Evolutionary conservation across 2,797 vertebrate species (phyloP), one percentile per base, ranked within the genome.

Genomic region (Echeneis naucrates): DNA sequence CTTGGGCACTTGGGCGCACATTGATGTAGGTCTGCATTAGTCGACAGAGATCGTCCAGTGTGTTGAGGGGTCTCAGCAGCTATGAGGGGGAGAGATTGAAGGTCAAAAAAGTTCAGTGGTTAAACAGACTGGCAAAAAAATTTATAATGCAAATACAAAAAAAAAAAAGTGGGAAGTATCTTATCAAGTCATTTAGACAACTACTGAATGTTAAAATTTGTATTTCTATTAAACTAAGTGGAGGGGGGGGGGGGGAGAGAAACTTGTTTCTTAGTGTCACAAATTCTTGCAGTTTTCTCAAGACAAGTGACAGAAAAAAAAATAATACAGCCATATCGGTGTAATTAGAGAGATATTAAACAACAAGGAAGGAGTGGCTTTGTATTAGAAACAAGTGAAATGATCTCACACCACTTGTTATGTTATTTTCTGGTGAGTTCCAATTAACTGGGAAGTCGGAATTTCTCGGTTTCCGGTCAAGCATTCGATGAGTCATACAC

Each of bases 31-130:
- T 95, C 91, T 99, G 98, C 96, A 99, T 96, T 63, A 99, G 94
- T 32, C 97, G 95, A 77, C 96, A 98, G 9, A 99, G 96, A 88
- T 99, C 98, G 0, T 99, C 98, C 95, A 99, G 93, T 4, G 98
- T 97, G 75, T 98, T 99, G 75, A 99, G 97, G 33, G 98, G 98
- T 40, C 98, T 96, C 71, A 99, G 96, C 32, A 99, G 94, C 98
- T 99, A 79, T 8, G 62, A 42, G 78, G 45, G 23, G 17, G 57
- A 42, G 13, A 55, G 14, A 26, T n/a, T 21, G 38, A 30, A 40
- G 21, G 50, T 57, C 13, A 8, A 32, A 56, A 9, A 26, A 40
- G 64, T 69, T 64, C 35, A 69, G 50, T 5, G 8, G 2, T 67
- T 72, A 71, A 73, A 78, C 33, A 19, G 13, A 67, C 33, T 30